Base-by-base conservation (phyloP, 64 coral and sea anemone species). In the Stichodactyla helianthus region DNA sequence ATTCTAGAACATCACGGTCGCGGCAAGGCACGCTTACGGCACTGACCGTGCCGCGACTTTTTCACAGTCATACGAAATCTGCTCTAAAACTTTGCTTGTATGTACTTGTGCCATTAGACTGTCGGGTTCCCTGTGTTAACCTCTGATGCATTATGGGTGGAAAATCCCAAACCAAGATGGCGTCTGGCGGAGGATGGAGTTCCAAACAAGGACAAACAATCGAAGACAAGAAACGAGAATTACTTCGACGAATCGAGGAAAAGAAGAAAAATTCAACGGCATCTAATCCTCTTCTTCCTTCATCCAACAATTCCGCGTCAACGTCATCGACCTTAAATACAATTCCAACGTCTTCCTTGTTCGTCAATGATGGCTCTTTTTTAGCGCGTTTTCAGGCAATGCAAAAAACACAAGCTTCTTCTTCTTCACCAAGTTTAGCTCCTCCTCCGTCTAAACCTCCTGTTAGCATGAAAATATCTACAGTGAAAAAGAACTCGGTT, bases 301-400 rank as follows among this genome's bases (percentile, higher is more conserved):
- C 68, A 19, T 51, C 50, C 44, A 59, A 35, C 53, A 55, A 35
- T 14, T 76, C 76, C 35, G 57, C 82, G 58, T 77, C 52, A 52
- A 63, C 16, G 11, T 51, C 26, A 22, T 31, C 65, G 9, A 67
- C 10, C 18, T 60, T 31, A 12, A 55, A 82, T 52, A 50, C 89
- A 19, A 77, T 10, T 1, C 23, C n/a, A 5, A 52, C 65, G 51
- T 9, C 50, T 81, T n/a, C 54, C 52, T 61, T 90, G 83, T 90
- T 90, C 76, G 67, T 86, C 71, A 90, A 90, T 53, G 89, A 90
- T 79, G 89, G 89, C 5, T 85, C 83, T n/a, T 90, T 90, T 82
- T 79, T 90, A 77, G 89, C 89, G 16, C 89, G 89, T 51, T 90
- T 90, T 85, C 89, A 90, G 52, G 89, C 89, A 6, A 90, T 90